Evolutionary conservation across 2,888 invertebrate genomes (phyloP), one percentile per base, ranked within the genome.

Genomic region (Folsomia manolachei): DNA sequence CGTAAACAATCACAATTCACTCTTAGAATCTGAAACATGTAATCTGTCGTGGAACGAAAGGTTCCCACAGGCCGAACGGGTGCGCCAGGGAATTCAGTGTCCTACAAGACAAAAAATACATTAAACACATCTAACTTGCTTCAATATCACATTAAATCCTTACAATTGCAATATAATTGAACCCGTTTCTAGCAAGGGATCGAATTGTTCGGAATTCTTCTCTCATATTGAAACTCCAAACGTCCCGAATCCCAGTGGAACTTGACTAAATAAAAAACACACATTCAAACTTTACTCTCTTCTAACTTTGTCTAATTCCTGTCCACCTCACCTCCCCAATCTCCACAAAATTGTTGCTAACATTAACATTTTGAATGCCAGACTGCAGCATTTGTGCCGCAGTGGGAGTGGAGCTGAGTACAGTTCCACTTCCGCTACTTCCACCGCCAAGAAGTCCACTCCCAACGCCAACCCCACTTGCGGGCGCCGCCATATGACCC

Each of bases 1-100:
- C 97, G 90, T 80, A 99, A 86, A 77, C 98, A 88, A 86, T 99
- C 97, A 39, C 99, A 99, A 87, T 99, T 99, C 84, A 97, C 97
- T 83, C 93, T 89, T 78, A 99, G 86, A 79, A 97, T 88, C 84
- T 97, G 96, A 85, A 97, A 97, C 83, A 95, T 93, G 83, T 95
- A 95, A 83, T 95, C 95, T 21, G 93, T 93, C 69, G 93, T 92
- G 71, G 93, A 94, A 82, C 94, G 88, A 83, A 95, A 95, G 86
- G 94, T 94, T 67, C 99, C 99, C 81, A 98, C 94, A 0, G 99
- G 99, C 73, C 97, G 88, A 21, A 98, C 98, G 24, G 96, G 96
- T 24, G 97, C 95, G 65, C 97, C 97, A 1, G 99, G 99, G 85
- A 99, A 99, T 85, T 99, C 99, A 24, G 99, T 99, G 84, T 99